Conservation (phyloP, 2,797 vertebrate species). For the Sebastes baramenuke region DNA sequence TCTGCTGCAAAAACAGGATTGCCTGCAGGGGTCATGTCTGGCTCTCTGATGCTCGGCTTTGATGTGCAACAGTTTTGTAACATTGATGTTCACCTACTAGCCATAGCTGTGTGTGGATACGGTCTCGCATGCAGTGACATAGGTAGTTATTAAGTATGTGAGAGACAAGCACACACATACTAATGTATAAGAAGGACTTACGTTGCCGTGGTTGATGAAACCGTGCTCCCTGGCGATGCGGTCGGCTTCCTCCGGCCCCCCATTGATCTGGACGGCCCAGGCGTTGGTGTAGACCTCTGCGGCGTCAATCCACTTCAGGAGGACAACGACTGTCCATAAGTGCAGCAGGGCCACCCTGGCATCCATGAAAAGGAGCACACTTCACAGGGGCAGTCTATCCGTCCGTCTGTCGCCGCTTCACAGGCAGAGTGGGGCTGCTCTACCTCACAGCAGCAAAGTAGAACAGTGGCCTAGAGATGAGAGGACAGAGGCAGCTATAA, state of each 20-base stretch:
- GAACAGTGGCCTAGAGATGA: conserved; percentile 77
- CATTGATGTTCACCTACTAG: conserved; percentile 1
- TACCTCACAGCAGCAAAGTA: conserved; percentile 67
- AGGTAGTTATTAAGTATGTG: background rate
- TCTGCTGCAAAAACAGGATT: conserved; percentile 27
- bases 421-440: conserved; percentile 54
- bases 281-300: conserved; percentile 92
- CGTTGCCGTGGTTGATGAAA: conserved; percentile 91
- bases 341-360: conserved; percentile 87
- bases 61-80: conserved; percentile 24
- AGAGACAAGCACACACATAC: background rate
- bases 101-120: background rate
- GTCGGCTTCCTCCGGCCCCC: conserved; percentile 87
- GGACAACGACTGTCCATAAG: conserved; percentile 85
- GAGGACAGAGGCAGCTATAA: conserved; percentile 65
- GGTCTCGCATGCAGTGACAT: background rate
- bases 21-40: conserved; percentile 39
- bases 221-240: conserved; percentile 89
- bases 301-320: conserved; percentile 70
- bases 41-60: conserved; percentile 44
- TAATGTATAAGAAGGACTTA: conserved; percentile 72
- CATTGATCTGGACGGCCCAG: conserved; percentile 91
- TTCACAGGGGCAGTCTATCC: conserved; percentile 54
- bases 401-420: conserved; percentile 65
- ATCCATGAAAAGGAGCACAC: conserved; percentile 89